Conservation (phyloP, 1,140 invertebrate species). For the Cydia pomonella region DNA sequence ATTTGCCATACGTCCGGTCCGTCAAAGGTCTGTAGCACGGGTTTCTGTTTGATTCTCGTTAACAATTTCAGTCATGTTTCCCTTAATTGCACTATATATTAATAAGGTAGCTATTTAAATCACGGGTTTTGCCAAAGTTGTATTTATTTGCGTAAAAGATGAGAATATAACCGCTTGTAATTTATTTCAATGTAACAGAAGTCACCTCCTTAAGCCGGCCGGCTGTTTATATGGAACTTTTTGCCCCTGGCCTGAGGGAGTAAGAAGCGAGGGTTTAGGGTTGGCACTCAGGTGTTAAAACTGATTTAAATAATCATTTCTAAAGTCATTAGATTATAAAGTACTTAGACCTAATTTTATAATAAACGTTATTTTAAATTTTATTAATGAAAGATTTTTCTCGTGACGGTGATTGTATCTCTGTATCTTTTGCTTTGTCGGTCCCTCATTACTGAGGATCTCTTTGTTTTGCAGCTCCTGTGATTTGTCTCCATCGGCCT, state of each 20-base stretch:
- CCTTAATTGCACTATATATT: neutral
- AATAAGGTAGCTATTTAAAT: neutral
- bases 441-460: no score
- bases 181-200: conserved; percentile 6
- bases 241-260: conserved; percentile 3
- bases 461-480: no score
- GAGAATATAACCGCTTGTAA: neutral
- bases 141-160: conserved; percentile 2
- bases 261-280: neutral
- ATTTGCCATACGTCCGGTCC: no score
- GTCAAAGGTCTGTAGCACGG: no score
- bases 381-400: no score
- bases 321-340: neutral
- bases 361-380: neutral
- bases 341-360: no score
- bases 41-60: neutral
- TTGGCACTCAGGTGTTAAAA: neutral
- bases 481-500: no score
- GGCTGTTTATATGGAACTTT: conserved; percentile 27
- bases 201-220: conserved; percentile 19
- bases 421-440: no score
- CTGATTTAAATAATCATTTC: no score
- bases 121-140: neutral
- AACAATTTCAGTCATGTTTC: neutral
- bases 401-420: no score